Conservation (phyloP, 1,140 invertebrate genomes). For the Bombus affinis region DNA sequence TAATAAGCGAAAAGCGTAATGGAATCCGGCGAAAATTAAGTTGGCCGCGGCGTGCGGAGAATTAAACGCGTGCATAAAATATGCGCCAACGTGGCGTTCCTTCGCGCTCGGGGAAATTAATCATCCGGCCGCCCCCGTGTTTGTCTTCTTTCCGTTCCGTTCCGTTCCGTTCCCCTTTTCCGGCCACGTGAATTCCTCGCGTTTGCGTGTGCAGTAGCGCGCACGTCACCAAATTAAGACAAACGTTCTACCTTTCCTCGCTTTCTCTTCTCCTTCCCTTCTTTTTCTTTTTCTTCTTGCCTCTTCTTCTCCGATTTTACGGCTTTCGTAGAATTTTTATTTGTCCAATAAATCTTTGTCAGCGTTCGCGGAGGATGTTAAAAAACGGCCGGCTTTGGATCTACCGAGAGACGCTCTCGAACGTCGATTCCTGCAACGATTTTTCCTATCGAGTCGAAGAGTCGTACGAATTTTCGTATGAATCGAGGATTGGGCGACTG, state of each 20-base stretch:
- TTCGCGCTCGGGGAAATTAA: constrained; percentile 64
- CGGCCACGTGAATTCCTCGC: background rate
- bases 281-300: no score
- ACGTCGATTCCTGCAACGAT: no score
- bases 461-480: no score
- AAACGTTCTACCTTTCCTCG: constrained; percentile 14
- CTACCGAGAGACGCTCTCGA: no score
- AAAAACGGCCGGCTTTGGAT: no score
- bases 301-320: no score
- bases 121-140: constrained; percentile 58
- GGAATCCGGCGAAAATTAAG: constrained; percentile 74
- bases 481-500: no score
- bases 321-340: no score
- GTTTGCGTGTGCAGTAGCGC: background rate
- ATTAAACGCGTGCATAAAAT: constrained; percentile 73
- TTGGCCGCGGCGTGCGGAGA: constrained; percentile 63
- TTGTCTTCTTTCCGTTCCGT: constrained; percentile 63
- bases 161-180: constrained; percentile 32
- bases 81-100: constrained; percentile 52
- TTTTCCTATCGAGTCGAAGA: no score
- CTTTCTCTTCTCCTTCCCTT: no score
- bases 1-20: constrained; percentile 70
- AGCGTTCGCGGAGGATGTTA: no score
- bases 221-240: constrained; percentile 53
- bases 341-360: no score